Evolutionary conservation across 2,113 vertebrate species (phyloP).

Genomic region (Microtus pennsylvanicus): DNA sequence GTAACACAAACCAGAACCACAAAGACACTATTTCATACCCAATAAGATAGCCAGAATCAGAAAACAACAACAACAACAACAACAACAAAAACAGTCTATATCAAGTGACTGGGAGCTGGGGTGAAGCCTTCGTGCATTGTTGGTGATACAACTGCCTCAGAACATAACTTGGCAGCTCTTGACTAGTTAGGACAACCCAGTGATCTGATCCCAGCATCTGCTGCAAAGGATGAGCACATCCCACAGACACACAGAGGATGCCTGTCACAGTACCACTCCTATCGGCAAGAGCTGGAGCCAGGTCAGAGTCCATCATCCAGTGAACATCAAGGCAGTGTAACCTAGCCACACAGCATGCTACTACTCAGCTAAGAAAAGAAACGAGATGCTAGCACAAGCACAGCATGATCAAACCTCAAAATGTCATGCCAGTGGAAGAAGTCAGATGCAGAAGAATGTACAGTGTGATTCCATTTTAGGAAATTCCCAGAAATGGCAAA

Average conservation of each 20-base stretch:
- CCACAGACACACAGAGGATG: background rate
- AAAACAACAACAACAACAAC: background rate
- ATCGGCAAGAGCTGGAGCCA: background rate
- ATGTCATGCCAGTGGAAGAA: background rate
- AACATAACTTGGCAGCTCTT: constrained; percentile 12
- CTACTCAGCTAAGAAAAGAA: background rate
- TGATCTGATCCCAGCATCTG: background rate
- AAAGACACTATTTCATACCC: background rate
- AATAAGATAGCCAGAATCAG: background rate
- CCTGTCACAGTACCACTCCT: background rate
- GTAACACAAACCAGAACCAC: background rate
- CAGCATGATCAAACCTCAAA: background rate
- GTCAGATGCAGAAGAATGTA: constrained; percentile 2
- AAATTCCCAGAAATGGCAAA: constrained; percentile 45
- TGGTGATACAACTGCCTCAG: background rate
- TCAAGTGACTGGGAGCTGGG: too few species aligned
- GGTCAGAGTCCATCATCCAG: background rate
- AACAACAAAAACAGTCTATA: background rate
- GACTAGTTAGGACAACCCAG: background rate
- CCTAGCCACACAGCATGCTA: background rate
- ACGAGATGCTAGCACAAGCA: background rate
- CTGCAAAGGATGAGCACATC: background rate
- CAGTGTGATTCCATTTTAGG: background rate
- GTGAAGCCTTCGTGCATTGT: rapidly evolving
- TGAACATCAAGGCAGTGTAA: background rate